These are phyloP conservation scores for Emys orbicularis DNA, from an alignment of 2,797 vertebrate genomes.

Conservation along the genomic window DNA sequence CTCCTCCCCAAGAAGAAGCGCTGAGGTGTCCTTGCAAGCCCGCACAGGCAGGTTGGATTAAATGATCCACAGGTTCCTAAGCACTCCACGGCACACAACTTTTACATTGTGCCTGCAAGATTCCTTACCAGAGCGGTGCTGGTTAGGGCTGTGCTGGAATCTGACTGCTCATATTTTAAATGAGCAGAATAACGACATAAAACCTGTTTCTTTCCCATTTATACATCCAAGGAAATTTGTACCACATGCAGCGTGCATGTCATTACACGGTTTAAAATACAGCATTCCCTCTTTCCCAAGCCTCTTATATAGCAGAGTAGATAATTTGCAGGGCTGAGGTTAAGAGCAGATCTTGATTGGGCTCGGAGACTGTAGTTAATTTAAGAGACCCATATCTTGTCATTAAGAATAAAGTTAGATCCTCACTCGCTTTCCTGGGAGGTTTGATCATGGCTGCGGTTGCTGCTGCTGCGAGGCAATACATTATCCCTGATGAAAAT, in stretches of 20 bases:
- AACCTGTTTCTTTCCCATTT: slow-evolving; percentile 69
- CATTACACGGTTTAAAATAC: slow-evolving; percentile 20
- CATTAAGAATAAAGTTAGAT: rapidly evolving
- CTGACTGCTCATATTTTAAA: slow-evolving; percentile 63
- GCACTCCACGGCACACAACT: background rate
- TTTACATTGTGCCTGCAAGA: slow-evolving; percentile 1
- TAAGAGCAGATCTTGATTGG: rapidly evolving
- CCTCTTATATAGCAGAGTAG: background rate
- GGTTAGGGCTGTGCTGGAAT: slow-evolving; percentile 40
- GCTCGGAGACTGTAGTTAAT: background rate
- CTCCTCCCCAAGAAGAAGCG: background rate
- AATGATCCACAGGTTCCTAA: background rate
- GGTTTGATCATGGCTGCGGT: background rate
- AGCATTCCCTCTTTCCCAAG: background rate
- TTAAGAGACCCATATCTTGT: background rate
- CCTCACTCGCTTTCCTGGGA: background rate
- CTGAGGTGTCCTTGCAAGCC: background rate
- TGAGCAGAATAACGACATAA: slow-evolving; percentile 56
- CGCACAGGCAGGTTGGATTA: slow-evolving; percentile 26
- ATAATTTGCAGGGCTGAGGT: background rate
- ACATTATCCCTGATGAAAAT: background rate
- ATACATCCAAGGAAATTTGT: slow-evolving; percentile 41
- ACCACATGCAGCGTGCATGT: slow-evolving; percentile 41
- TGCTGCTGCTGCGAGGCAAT: background rate
- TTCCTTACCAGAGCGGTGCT: background rate